Percentiles rank a stretch among this genome's conserved stretches.
phyloP scores from a whole-genome alignment of 2,797 vertebrate species.

The Rhabdophis nuchalis region DNA sequence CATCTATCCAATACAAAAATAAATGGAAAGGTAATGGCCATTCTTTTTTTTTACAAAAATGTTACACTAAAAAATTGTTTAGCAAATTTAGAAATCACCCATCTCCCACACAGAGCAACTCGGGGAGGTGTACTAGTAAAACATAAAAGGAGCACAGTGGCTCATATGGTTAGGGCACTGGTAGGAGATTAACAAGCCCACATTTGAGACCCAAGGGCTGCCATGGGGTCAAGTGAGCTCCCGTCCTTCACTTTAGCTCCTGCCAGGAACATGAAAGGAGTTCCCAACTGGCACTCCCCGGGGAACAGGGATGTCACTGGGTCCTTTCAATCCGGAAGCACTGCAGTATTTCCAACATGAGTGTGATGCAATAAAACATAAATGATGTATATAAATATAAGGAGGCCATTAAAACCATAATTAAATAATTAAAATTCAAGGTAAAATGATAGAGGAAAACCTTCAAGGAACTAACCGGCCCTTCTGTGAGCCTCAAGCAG shows the following conservation, averaged over 20 bases:
- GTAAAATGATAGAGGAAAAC: not conserved
- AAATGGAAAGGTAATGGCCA: slow-evolving; percentile 4
- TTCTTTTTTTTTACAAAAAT: not conserved
- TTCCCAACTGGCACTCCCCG: not conserved
- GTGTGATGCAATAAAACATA: not conserved
- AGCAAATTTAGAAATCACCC: not conserved
- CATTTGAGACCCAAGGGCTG: not conserved
- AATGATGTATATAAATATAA: not conserved
- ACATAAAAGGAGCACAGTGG: not conserved
- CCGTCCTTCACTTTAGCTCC: not conserved
- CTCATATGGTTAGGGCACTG: not conserved
- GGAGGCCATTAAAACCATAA: not conserved
- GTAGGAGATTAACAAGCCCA: not conserved
- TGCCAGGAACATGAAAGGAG: not conserved
- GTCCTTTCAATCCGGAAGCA: not conserved
- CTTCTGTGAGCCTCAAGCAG: too few species aligned
- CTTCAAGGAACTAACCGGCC: not conserved
- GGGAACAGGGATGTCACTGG: not conserved
- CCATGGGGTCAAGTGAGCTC: not conserved
- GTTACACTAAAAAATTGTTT: not conserved
- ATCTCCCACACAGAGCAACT: not conserved
- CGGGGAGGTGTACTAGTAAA: not conserved
- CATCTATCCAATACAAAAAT: not conserved
- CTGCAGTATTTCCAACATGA: not conserved
- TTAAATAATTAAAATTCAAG: not conserved